These are phyloP conservation scores for Sminthurinus aureus DNA, from an alignment of 2,888 invertebrate species.

Conservation along the genomic window DNA sequence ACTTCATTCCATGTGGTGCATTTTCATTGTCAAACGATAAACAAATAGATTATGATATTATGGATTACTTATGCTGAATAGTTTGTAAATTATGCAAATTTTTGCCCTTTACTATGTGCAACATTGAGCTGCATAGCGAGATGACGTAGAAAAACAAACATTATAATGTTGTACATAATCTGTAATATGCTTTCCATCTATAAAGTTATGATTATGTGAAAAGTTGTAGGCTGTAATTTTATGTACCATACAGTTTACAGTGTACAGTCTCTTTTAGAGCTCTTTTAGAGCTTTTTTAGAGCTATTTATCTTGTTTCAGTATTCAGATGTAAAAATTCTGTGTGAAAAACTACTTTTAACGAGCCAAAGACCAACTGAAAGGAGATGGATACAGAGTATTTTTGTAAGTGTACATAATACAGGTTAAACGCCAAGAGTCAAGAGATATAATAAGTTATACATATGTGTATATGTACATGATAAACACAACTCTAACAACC, in stretches of 20 bases:
- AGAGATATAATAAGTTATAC: background rate
- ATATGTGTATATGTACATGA: background rate
- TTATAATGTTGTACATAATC: too few relatives aligned
- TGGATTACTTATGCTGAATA: too few relatives aligned
- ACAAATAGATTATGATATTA: too few relatives aligned
- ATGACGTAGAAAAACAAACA: too few relatives aligned
- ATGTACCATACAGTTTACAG: too few relatives aligned
- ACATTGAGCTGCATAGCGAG: too few relatives aligned
- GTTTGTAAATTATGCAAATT: too few relatives aligned
- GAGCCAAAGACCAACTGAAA: background rate
- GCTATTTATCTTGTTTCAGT: background rate
- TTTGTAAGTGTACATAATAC: background rate
- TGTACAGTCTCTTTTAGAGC: background rate
- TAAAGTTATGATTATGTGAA: constrained; percentile 10
- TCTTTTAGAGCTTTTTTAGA: background rate
- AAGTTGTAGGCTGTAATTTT: constrained; percentile 21
- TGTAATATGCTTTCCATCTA: too few relatives aligned
- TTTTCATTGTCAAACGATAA: too few relatives aligned
- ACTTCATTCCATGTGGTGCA: too few relatives aligned
- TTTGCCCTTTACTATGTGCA: too few relatives aligned
- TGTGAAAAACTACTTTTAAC: constrained; percentile 6
- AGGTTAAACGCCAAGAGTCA: background rate
- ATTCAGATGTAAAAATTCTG: background rate
- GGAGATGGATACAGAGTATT: background rate
- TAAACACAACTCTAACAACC: background rate